Base-by-base conservation (phyloP, 2,888 invertebrate species). In the Flexamia atlantica region DNA sequence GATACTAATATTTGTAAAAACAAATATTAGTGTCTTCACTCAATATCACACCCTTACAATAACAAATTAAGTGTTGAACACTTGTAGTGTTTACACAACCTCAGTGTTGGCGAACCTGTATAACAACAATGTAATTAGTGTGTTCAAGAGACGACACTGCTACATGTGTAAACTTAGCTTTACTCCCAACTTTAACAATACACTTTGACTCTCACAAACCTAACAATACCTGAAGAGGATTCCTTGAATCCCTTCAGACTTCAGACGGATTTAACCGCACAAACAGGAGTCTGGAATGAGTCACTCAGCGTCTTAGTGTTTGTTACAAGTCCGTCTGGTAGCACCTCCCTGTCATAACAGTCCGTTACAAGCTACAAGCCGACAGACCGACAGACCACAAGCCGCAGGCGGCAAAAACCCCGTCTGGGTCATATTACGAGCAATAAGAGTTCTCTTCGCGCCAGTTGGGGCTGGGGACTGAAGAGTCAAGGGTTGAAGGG, bases 331-430 rank as follows among this genome's bases (percentile, higher is more conserved):
- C 64, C 4, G 20, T 53, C 53, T 14, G 53, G 28, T 64, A 30
- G 17, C 64, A 64, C 64, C 64, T 64, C 64, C 64, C 64, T 64
- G 64, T 64, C 64, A 64, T 64, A 64, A 64, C 64, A 64, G 53
- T 64, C 64, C 30, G 64, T 64, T 64, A 64, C 64, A 64, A 12
- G 46, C 46, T 17, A 2, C 14, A 1, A 3, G 50, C 20, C 57
- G 20, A 53, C 53, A 53, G 23, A 23, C 53, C 53, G 53, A n/a
- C n/a, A n/a, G 50, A 57, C 57, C 53, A 53, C 53, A 53, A 53
- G 53, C 53, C 53, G 53, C 28, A 14, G 64, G 28, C 64, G 30
- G 64, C 64, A 64, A 64, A 64, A 25, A 64, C 30, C 28, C 5
- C 28, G 20, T 64, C 64, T 17, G 30, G 17, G 64, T 5, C 64